Evolutionary conservation across 2,113 vertebrate species (phyloP).

Genomic region (Elachura formosa): DNA sequence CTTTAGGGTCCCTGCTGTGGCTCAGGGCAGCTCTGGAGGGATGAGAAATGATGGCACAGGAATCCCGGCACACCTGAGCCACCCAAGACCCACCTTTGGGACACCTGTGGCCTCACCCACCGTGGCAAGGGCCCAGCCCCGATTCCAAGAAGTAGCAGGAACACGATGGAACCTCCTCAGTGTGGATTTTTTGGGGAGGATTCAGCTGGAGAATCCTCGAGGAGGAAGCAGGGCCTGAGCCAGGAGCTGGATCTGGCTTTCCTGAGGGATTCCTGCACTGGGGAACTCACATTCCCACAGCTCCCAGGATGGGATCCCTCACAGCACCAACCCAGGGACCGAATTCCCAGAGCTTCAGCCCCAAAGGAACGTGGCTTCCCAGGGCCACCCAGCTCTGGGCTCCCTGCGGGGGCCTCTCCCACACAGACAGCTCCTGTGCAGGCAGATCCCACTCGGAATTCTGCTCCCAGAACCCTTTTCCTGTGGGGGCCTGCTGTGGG

Average conservation of each 20-base stretch:
- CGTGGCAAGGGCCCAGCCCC: fast-evolving
- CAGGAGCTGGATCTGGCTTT: neutral
- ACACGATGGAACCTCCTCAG: fast-evolving
- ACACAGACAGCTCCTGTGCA: neutral
- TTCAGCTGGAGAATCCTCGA: neutral
- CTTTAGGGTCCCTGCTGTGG: neutral
- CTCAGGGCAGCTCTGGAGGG: neutral
- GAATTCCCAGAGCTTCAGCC: neutral
- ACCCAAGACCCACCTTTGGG: neutral
- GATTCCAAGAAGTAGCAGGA: neutral
- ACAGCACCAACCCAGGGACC: fast-evolving
- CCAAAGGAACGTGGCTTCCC: fast-evolving
- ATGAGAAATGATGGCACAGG: neutral
- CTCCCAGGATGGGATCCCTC: neutral
- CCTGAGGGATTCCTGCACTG: neutral
- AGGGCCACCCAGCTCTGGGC: neutral
- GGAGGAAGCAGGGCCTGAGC: neutral
- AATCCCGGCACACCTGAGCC: neutral
- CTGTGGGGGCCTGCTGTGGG: neutral
- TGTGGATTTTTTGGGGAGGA: neutral
- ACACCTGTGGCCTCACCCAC: neutral
- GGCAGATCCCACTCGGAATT: neutral
- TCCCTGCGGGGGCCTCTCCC: neutral
- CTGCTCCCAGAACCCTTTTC: neutral
- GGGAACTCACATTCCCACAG: neutral